Evolutionary conservation across 2,888 invertebrate species (phyloP), one percentile per base, ranked within the genome.

Genomic region (Plagiodera versicolora): DNA sequence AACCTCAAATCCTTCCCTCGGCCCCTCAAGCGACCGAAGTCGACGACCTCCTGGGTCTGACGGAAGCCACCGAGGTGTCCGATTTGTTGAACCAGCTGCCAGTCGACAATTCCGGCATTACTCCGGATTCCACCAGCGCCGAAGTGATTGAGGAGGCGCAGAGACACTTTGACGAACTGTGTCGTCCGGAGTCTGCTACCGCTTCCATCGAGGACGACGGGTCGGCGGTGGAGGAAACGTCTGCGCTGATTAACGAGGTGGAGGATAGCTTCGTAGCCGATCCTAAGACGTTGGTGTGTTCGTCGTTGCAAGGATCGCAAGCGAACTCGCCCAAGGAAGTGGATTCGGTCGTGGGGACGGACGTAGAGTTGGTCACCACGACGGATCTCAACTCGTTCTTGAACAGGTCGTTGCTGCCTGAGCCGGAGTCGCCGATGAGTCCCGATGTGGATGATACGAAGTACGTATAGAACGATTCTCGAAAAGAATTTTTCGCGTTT

Each of bases 311-410:
- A 44, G 24, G 24, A 16, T 17, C 28, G n/a, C 10, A 52, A 24
- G 14, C 35, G 11, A 10, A 30, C 9, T 20, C 56, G 11, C 45
- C 60, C 1, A 52, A 52, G 9, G 67, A 67, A 19, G 63, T 55
- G 1, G 67, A 66, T 61, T 72, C 70, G 2, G 63, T 73, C 8
- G 65, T 62, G 2, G 73, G 74, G 20, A 52, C 69, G 11, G 73
- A 67, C 24, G 63, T 55, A 2, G 67, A 66, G 63, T 72, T 70
- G 2, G 63, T 73, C 8, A 64, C 62, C 3, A 74, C 74, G 20
- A 52, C 69, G 11, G 73, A 74, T 54, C 61, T 73, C 0, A 71
- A 72, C 58, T 73, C 74, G 9, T 73, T 75, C 63, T 65, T 75
- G 35, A 71, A 73, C n/a, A 64, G 72, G 49, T 73, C 73, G 4